A percentile compares a stretch with the other conserved stretches of the same genome.
Evolutionary conservation across 2,113 vertebrate genomes (phyloP).

Genomic region (Campylomormyrus tamandua): DNA sequence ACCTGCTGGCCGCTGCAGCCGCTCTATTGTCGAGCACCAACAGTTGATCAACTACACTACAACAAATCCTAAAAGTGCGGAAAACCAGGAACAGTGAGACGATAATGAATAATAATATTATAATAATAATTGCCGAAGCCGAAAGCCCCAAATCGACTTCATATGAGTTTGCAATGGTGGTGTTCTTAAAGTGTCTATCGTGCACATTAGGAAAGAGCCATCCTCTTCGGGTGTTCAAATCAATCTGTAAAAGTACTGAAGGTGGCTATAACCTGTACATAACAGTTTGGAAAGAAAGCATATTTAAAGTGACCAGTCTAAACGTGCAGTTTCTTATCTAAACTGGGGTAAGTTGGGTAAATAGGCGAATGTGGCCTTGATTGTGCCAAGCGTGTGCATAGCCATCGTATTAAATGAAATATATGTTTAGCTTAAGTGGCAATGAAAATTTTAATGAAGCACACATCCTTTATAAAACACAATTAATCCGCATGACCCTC

Average conservation of each 20-base stretch:
- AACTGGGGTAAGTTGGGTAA: not conserved
- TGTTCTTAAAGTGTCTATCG: not conserved
- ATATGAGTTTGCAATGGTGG: not conserved
- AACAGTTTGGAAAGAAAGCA: not conserved
- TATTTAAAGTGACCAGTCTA: not conserved
- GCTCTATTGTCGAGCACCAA: not conserved
- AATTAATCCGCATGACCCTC: conserved; percentile 22
- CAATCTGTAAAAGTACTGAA: not conserved
- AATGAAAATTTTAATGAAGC: not conserved
- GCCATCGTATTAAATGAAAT: not conserved
- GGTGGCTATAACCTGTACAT: not conserved
- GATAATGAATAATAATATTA: not conserved
- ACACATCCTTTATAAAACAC: conserved; percentile 12
- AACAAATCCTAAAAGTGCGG: not conserved
- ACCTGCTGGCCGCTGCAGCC: conserved; percentile 21
- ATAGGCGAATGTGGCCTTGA: not conserved
- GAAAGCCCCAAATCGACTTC: not conserved
- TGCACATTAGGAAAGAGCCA: not conserved
- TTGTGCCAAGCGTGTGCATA: not conserved
- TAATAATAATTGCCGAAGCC: not conserved
- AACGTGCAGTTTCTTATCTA: not conserved
- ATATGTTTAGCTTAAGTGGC: not conserved
- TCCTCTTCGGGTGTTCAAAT: not conserved
- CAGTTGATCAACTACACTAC: conserved; percentile 15
- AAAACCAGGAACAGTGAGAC: not conserved